Base-by-base conservation (phyloP, 53 echinoderm and acorn worm species). In the Mesocentrotus franciscanus region DNA sequence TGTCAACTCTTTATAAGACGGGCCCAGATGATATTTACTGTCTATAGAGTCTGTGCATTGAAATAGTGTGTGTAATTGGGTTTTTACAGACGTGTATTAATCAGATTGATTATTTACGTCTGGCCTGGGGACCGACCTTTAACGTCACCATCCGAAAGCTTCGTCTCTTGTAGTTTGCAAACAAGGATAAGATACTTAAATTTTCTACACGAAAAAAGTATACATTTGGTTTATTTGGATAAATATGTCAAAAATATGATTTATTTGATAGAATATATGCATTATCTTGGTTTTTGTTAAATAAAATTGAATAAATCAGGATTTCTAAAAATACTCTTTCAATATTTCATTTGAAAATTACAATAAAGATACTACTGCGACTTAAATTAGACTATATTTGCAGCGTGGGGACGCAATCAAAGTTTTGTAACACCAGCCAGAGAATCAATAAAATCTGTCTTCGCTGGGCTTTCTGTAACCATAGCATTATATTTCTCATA, bases 331-430 rank as follows among this genome's bases (percentile, higher is more conserved):
- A 74, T 10, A 10, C 13, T 13, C 29, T 30, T 74, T 30, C 26
- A 13, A 74, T 11, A 30, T 49, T 49, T 49, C 49, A 12, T 74
- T 74, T 30, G 74, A 74, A 74, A 30, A 30, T 81, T 1, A 81
- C 13, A 81, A 42, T 39, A 42, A 22, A 36, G 42, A 39, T n/a
- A 36, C 22, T 11, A 39, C 9, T 36, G 11, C 14, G 81, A 39
- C 36, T 81, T 10, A 17, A 81, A 36, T 29, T 36, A 81, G 81
- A 81, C 81, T 36, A 81, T 16, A 8, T 81, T 39, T 9, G 22
- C 8, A 42, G 81, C 81, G 81, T 81, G 81, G 81, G 81, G 81
- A 81, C 81, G 81, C 81, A 81, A 10, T 49, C 10, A 29, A 76
- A 15, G 36, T 81, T 81, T 81, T 22, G 29, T 42, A 81, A 81